Evolutionary conservation across 2,113 vertebrate species (phyloP).

Genomic region (Hylia prasina): DNA sequence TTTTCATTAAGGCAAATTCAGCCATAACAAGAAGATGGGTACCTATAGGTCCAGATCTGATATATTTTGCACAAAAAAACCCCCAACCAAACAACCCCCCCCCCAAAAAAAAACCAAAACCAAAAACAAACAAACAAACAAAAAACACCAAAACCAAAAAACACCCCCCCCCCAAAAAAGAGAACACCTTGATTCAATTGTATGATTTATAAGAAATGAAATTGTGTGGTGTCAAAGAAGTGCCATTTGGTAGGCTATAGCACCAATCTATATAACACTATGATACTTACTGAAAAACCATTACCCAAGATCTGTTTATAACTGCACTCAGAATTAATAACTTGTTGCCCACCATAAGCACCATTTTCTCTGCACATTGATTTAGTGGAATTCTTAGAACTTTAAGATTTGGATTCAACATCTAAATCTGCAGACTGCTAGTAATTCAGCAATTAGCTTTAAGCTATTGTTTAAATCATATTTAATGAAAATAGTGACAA

Average conservation of each 20-base stretch:
- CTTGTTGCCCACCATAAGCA: not conserved
- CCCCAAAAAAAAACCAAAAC: no score
- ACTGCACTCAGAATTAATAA: not conserved
- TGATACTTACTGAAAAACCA: not conserved
- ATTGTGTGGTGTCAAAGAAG: not conserved
- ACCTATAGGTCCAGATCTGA: not conserved
- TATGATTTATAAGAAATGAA: not conserved
- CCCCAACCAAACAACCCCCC: no score
- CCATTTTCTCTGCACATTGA: not conserved
- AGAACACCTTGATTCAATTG: not conserved
- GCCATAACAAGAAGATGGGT: not conserved
- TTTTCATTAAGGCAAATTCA: not conserved
- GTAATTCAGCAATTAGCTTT: slow-evolving; percentile 13
- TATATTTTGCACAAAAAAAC: not conserved
- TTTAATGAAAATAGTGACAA: slow-evolving; percentile 23
- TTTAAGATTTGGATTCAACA: not conserved
- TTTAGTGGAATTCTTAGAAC: not conserved
- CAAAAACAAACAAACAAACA: no score
- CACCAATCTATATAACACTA: not conserved
- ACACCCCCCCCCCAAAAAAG: no score
- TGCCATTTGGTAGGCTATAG: not conserved
- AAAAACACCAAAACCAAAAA: not conserved
- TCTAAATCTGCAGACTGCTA: not conserved
- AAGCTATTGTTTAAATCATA: slow-evolving; percentile 18
- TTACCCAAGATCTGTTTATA: not conserved